Evolutionary conservation across 2,888 invertebrate genomes (phyloP), one percentile per base, ranked within the genome.

Genomic region (Mamestra brassicae): DNA sequence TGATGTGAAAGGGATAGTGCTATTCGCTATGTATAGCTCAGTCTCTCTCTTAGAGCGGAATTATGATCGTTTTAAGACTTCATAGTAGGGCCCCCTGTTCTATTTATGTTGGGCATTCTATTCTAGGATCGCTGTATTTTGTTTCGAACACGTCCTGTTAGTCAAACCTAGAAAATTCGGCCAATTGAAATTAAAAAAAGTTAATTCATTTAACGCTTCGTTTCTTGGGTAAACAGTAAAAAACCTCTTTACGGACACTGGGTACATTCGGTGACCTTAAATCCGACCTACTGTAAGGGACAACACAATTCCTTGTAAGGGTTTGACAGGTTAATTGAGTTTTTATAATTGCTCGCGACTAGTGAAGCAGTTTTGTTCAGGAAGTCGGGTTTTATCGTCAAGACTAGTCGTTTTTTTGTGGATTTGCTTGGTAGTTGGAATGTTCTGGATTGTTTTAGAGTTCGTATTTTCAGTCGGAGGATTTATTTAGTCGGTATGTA

Each of bases 251-350:
- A 61, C 74, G 62, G 63, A 54, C 50, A 67, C 47, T 68, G 42
- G 71, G 62, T 78, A 78, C 71, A 70, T 76, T 71, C 54, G 5
- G 36, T 71, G 86, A 76, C 88, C 87, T 84, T 78, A 80, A 68
- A 26, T 69, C 42, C 34, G 45, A 36, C 60, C 34, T 10, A 65
- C 58, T 74, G 82, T 74, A 85, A 82, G 63, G 60, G 54, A 55
- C 63, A 61, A 26, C 10, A 26, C 10, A 67, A 36, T 66, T 38
- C 69, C 78, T 55, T 82, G 17, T 50, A 76, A 57, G 63, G 67
- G 17, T 38, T 15, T 26, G 52, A 68, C 55, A 52, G 52, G 47
- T 55, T n/a, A 71, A 71, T 81, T 45, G 55, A 55, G 38, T 55
- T 63, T 80, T 69, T 81, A 55, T 54, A 65, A 52, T 76, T 61